These are phyloP conservation scores for Platygyra sinensis DNA, from an alignment of 64 coral and sea anemone genomes.

Conservation along the genomic window DNA sequence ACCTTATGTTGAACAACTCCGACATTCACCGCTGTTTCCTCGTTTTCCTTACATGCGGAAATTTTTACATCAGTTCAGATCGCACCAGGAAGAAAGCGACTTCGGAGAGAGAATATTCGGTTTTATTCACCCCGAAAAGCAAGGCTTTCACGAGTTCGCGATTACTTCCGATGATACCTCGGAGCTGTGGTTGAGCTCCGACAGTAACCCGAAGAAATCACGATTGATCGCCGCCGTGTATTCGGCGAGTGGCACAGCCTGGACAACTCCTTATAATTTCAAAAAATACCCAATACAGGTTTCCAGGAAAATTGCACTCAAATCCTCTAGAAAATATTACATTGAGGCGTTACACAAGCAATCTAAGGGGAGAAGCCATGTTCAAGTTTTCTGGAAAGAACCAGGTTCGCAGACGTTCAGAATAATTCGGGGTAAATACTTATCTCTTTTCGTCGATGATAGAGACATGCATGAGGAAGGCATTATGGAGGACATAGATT, in stretches of 20 bases:
- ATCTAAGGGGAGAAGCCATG: conserved; percentile 61
- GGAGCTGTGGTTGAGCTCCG: conserved; percentile 84
- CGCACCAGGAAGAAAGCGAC: conserved; percentile 60
- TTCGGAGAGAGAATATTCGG: conserved; percentile 88
- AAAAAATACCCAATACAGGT: conserved; percentile 74
- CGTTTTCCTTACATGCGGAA: conserved; percentile 57
- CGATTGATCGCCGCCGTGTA: conserved; percentile 83
- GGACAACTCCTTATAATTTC: conserved; percentile 43
- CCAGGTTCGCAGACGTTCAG: conserved; percentile 46
- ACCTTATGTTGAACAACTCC: conserved; percentile 71
- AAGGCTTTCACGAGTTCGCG: conserved; percentile 78
- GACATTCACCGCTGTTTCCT: conserved; percentile 84
- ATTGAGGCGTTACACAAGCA: conserved; percentile 89
- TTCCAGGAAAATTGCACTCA: conserved; percentile 60
- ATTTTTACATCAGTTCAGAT: conserved; percentile 59
- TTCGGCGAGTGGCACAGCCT: conserved; percentile 49
- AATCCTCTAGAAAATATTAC: conserved; percentile 71
- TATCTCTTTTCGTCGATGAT: conserved; percentile 76
- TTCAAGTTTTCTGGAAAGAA: conserved; percentile 83
- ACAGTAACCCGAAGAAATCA: conserved; percentile 70
- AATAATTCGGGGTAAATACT: conserved; percentile 46
- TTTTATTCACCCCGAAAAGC: conserved; percentile 60
- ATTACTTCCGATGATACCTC: conserved; percentile 87
- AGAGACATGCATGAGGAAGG: conserved; percentile 55
- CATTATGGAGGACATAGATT: conserved; percentile 33